phyloP scores from a whole-genome alignment of 2,888 invertebrate genomes.

The Andrena chrysosceles region DNA sequence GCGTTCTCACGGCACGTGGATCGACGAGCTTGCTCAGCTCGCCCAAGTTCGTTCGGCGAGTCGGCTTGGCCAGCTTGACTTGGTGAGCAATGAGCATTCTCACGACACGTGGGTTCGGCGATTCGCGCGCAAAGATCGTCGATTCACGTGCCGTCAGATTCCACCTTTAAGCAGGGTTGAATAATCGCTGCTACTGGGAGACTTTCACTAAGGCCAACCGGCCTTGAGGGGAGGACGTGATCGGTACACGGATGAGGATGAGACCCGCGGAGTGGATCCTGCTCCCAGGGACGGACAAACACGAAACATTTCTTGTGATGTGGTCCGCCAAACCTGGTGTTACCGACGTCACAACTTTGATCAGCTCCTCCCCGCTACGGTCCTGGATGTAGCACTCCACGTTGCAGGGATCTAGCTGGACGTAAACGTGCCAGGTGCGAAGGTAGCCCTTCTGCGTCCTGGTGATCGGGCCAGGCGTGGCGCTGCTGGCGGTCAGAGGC shows the following conservation, averaged over 20 bases:
- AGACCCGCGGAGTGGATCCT: neutral
- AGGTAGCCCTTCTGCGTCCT: slow-evolving; percentile 69
- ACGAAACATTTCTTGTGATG: slow-evolving; percentile 54
- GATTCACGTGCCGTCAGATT: too few species aligned
- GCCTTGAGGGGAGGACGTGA: neutral
- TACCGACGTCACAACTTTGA: slow-evolving; percentile 77
- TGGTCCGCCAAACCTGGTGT: slow-evolving; percentile 78
- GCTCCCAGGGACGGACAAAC: slow-evolving; percentile 68
- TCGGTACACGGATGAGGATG: neutral
- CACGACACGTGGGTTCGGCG: too few species aligned
- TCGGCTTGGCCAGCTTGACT: too few species aligned
- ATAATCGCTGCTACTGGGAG: neutral
- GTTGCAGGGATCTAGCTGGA: slow-evolving; percentile 76
- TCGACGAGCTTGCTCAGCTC: too few species aligned
- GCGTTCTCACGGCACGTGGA: too few species aligned
- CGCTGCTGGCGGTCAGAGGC: slow-evolving; percentile 70
- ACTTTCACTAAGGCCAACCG: neutral
- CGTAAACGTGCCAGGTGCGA: slow-evolving; percentile 80
- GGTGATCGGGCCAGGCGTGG: slow-evolving; percentile 58
- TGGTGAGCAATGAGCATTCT: too few species aligned
- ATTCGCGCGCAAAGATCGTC: too few species aligned
- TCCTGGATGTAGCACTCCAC: slow-evolving; percentile 78
- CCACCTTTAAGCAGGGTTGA: neutral
- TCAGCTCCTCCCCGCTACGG: slow-evolving; percentile 72
- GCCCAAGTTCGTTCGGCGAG: too few species aligned